Percentiles rank a stretch among this genome's conserved stretches.
Evolutionary conservation across 2,113 vertebrate genomes (phyloP).

Genomic region (Hyperopisus bebe): DNA sequence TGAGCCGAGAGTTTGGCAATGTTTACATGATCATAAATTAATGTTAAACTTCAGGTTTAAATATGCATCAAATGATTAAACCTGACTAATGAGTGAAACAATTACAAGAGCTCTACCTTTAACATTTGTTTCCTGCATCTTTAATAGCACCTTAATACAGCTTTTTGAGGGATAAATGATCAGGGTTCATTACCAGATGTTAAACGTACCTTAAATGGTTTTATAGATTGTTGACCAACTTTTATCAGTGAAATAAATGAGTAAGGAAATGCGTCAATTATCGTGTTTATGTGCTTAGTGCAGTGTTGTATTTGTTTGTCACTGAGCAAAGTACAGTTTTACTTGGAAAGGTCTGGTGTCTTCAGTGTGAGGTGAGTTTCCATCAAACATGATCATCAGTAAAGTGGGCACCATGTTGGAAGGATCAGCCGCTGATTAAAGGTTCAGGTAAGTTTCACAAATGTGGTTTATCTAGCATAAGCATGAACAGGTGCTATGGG

Average conservation of each 20-base stretch:
- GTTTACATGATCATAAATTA: not conserved
- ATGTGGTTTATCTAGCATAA: not conserved
- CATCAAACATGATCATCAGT: not conserved
- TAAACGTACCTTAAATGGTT: not conserved
- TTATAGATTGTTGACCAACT: not conserved
- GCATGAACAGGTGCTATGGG: not conserved
- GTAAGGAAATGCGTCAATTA: not conserved
- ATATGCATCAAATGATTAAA: not conserved
- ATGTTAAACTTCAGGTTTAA: not conserved
- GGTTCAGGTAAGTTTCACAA: not conserved
- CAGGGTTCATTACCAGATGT: not conserved
- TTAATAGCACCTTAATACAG: not conserved
- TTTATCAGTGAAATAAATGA: not conserved
- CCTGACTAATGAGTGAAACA: not conserved
- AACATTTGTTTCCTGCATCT: not conserved
- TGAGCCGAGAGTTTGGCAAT: not conserved
- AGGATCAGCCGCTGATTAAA: not conserved
- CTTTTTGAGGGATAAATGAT: not conserved
- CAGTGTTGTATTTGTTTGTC: not conserved
- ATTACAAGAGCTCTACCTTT: not conserved
- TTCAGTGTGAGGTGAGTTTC: not conserved
- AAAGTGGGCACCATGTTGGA: not conserved
- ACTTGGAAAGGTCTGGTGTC: not conserved
- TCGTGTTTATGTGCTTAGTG: not conserved
- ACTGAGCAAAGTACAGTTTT: not conserved